Percentiles rank a stretch among this genome's conserved stretches.
Evolutionary conservation across 2,113 vertebrate species (phyloP).

Genomic region (Dipodomys spectabilis): DNA sequence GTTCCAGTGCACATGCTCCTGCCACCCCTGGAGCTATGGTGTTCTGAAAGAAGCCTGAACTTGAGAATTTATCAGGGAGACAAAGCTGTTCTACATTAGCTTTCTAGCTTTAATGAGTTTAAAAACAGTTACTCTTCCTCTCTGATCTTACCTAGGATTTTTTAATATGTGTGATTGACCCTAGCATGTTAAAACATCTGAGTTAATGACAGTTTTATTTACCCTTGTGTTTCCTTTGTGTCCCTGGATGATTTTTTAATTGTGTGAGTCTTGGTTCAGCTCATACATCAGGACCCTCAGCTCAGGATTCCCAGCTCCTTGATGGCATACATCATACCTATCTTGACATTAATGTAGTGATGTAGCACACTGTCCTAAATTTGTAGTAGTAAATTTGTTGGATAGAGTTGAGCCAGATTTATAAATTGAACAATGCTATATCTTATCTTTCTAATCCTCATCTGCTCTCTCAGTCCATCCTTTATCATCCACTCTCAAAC

Average conservation of each 20-base stretch:
- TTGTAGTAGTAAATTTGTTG: neutral
- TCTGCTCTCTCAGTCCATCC: neutral
- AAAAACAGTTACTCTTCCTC: neutral
- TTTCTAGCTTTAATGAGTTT: conserved; percentile 20
- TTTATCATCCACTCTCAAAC: neutral
- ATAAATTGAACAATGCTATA: neutral
- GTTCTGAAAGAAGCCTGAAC: neutral
- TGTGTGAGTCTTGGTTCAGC: neutral
- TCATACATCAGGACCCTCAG: neutral
- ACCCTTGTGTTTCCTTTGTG: conserved; percentile 5
- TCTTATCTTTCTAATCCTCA: neutral
- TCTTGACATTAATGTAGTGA: conserved; percentile 35
- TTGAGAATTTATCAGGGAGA: neutral
- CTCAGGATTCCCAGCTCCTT: neutral
- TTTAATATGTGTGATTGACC: neutral
- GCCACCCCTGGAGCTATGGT: neutral
- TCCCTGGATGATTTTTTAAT: conserved; percentile 12
- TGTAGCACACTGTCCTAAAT: neutral
- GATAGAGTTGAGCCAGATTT: neutral
- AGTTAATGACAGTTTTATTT: conserved; percentile 1
- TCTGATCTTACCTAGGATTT: conserved; percentile 24
- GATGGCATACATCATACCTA: neutral
- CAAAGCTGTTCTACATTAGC: neutral
- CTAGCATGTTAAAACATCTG: neutral
- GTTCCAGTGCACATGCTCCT: neutral